These are phyloP conservation scores for Iphiclides podalirius DNA, from an alignment of 2,888 invertebrate species.

Conservation along the genomic window DNA sequence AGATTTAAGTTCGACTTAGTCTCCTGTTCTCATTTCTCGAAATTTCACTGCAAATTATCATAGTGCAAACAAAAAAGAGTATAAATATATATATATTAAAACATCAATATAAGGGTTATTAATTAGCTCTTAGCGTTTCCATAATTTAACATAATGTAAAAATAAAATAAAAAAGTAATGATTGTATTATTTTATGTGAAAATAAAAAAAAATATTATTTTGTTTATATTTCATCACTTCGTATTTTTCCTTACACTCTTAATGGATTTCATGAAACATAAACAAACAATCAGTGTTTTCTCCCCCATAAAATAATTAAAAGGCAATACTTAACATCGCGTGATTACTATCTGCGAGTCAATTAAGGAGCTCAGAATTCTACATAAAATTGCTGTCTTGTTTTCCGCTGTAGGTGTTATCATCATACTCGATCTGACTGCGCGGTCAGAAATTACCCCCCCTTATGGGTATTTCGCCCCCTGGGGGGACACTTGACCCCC, in stretches of 20 bases:
- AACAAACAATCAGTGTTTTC: slow-evolving; percentile 40
- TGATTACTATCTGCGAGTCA: slow-evolving; percentile 69
- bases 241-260: background rate
- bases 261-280: slow-evolving; percentile 3
- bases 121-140: no score
- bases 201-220: slow-evolving; percentile 4
- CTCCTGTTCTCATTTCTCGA: no score
- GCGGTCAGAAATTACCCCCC: slow-evolving; percentile 73
- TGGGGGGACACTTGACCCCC: slow-evolving; percentile 76
- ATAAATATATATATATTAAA: no score
- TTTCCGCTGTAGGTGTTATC: slow-evolving; percentile 64
- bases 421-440: slow-evolving; percentile 70
- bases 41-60: no score
- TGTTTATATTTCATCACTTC: no score
- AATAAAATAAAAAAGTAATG: no score
- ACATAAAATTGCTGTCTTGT: slow-evolving; percentile 75
- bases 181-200: no score
- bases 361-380: slow-evolving; percentile 72
- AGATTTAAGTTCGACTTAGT: no score
- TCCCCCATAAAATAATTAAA: slow-evolving; percentile 59
- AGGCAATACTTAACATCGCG: slow-evolving; percentile 62
- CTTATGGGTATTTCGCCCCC: slow-evolving; percentile 77
- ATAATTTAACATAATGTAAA: no score
- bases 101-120: no score
- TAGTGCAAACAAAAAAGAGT: no score